phyloP scores from a whole-genome alignment of 2,888 invertebrate genomes.

The Acleris emargana region DNA sequence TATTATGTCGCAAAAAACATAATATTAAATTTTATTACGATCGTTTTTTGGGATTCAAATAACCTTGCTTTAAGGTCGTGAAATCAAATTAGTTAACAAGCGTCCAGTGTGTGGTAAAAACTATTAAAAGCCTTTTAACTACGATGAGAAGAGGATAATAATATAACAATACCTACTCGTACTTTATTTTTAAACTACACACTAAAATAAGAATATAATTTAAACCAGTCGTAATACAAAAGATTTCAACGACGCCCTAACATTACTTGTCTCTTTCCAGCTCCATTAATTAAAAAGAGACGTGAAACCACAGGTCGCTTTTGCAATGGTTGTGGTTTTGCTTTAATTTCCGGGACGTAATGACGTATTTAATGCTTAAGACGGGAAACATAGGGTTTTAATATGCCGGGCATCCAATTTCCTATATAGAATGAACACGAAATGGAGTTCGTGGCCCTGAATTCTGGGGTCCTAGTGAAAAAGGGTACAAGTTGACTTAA shows the following conservation, averaged over 20 bases:
- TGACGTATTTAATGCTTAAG: conserved; percentile 10
- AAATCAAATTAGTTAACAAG: conserved; percentile 49
- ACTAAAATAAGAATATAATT: conserved; percentile 3
- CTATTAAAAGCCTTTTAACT: conserved; percentile 7
- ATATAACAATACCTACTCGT: no score
- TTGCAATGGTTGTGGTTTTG: conserved; percentile 14
- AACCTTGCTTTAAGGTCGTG: conserved; percentile 57
- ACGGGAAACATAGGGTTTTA: conserved; percentile 14
- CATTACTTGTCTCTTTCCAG: conserved; percentile 19
- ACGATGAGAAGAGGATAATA: neutral
- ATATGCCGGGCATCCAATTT: neutral
- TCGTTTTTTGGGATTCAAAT: conserved; percentile 44
- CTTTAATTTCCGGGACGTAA: conserved; percentile 30
- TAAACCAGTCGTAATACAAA: conserved; percentile 40
- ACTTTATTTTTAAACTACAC: neutral
- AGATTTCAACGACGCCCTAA: conserved; percentile 43
- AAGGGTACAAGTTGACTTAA: no score
- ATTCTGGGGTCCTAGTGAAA: no score
- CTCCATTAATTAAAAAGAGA: conserved; percentile 28
- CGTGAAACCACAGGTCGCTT: conserved; percentile 11
- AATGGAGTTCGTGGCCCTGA: neutral
- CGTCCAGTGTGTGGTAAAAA: conserved; percentile 26
- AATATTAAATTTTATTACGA: conserved; percentile 39
- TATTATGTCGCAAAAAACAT: conserved; percentile 34
- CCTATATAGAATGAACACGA: neutral